Evolutionary conservation across 2,797 vertebrate genomes (phyloP).

Genomic region (Notolepis coatsorum): DNA sequence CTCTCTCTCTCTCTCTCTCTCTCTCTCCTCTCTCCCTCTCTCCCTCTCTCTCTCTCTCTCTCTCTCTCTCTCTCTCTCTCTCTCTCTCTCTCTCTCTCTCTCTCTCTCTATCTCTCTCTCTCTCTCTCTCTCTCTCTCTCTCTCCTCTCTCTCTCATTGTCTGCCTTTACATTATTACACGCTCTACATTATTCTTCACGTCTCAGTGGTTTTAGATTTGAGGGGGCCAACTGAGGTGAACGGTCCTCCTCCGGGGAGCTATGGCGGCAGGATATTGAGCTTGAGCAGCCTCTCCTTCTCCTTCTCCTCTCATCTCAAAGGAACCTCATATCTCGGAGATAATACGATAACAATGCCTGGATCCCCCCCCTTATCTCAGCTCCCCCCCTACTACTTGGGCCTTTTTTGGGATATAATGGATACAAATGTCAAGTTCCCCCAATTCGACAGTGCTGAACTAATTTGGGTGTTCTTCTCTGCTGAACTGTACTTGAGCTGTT

Average conservation of each 20-base stretch:
- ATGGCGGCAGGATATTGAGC: conserved; percentile 59
- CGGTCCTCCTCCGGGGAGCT: conserved; percentile 51
- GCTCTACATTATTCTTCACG: conserved; percentile 60
- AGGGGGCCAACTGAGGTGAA: conserved; percentile 66
- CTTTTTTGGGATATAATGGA: conserved; percentile 50
- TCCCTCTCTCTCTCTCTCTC: conserved; percentile 32
- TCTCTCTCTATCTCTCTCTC: conserved; percentile 35
- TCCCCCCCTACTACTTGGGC: conserved; percentile 20
- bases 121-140: conserved; percentile 5
- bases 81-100: conserved; percentile 18
- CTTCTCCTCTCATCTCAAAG: conserved; percentile 63
- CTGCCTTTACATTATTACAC: conserved; percentile 39
- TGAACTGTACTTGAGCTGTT: conserved; percentile 59
- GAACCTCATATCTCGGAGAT: conserved; percentile 66
- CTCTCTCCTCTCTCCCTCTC: conserved; percentile 10
- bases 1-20: conserved; percentile 24
- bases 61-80: conserved; percentile 34
- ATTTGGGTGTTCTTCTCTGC: conserved; percentile 59
- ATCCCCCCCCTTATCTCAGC: conserved; percentile 42
- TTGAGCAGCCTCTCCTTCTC: conserved; percentile 54
- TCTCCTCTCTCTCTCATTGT: conserved; percentile 14
- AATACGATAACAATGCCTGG: conserved; percentile 69
- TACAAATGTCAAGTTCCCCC: conserved; percentile 53
- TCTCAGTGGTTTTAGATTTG: conserved; percentile 38
- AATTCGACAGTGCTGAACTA: conserved; percentile 61